Base-by-base conservation (phyloP, 2,888 invertebrate species). In the Megaustenia siamemsis region DNA sequence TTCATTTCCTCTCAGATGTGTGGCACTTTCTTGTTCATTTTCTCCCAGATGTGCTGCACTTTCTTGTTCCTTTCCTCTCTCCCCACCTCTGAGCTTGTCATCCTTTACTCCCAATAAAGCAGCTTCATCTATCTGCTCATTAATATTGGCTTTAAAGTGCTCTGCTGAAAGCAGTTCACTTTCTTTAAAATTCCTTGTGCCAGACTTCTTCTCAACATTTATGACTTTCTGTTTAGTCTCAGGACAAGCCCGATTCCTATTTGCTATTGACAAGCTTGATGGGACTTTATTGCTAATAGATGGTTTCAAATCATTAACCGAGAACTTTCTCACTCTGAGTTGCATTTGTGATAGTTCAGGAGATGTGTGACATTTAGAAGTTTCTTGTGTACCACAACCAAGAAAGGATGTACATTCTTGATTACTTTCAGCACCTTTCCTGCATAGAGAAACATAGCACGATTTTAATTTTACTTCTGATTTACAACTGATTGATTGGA, bases 371-470 rank as follows among this genome's bases (percentile, higher is more conserved):
- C 18, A 21, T 38, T 49, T 32, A 12, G 38, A 76, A 6, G 38
- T 12, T 24, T n/a, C 60, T 38, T 5, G 38, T 24, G 32, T 49
- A 10, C 53, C 75, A 43, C 40, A 24, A 12, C n/a, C 35, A 32
- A 40, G 2, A 43, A 66, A 43, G 3, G 63, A 38, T 18, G 35
- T 3, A 32, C 28, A 5, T 1, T 21, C 4, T 18, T n/a, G 28
- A 28, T 53, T 32, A 15, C 32, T 40, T 1, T 8, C 21, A 38
- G 32, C 32, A 66, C 43, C 66, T 40, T 78, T 66, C 45, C 43
- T 78, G 21, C 63, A 43, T 12, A 78, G 45, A 21, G 78, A 63
- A 43, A 78, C 78, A 78, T 66, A 78, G 45, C 78, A 78, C 12
- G 66, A 66, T 32, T 78, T 78, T 35, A 78, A 45, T 66, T 43